Conservation (phyloP, 2,113 vertebrate genomes). For the Clarias gariepinus region DNA sequence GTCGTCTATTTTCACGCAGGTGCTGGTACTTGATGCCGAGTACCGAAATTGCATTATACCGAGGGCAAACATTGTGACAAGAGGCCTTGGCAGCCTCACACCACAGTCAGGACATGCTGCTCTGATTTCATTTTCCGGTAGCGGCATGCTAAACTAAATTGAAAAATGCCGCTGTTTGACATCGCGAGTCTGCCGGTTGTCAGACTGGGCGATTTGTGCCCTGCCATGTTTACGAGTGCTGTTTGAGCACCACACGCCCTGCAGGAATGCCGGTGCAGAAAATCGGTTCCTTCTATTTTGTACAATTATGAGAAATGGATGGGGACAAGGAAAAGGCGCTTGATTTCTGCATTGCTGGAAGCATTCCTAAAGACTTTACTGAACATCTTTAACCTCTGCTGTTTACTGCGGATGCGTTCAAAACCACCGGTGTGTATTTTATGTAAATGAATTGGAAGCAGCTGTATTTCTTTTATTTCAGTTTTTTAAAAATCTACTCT, state of each 20-base stretch:
- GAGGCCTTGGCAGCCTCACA: constrained; percentile 6
- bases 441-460: not conserved
- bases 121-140: constrained; percentile 24
- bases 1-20: not conserved
- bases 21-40: too few relatives aligned
- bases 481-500: not conserved
- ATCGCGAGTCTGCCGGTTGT: not conserved
- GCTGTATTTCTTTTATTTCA: not conserved
- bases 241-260: constrained; percentile 6
- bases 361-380: not conserved
- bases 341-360: not conserved
- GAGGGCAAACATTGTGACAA: constrained; percentile 15
- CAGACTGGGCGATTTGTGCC: constrained; percentile 8
- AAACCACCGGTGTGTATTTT: not conserved
- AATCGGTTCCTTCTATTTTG: not conserved
- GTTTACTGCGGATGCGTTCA: not conserved
- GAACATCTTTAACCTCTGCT: not conserved
- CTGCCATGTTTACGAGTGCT: constrained; percentile 9
- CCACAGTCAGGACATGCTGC: constrained; percentile 6
- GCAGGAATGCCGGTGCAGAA: not conserved
- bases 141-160: constrained; percentile 5
- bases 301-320: not conserved
- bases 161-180: constrained; percentile 21
- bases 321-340: not conserved
- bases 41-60: constrained; percentile 16